A percentile compares a stretch with the other conserved stretches of the same genome.
Evolutionary conservation across 2,113 vertebrate genomes (phyloP).

Genomic region (Jaculus jaculus): DNA sequence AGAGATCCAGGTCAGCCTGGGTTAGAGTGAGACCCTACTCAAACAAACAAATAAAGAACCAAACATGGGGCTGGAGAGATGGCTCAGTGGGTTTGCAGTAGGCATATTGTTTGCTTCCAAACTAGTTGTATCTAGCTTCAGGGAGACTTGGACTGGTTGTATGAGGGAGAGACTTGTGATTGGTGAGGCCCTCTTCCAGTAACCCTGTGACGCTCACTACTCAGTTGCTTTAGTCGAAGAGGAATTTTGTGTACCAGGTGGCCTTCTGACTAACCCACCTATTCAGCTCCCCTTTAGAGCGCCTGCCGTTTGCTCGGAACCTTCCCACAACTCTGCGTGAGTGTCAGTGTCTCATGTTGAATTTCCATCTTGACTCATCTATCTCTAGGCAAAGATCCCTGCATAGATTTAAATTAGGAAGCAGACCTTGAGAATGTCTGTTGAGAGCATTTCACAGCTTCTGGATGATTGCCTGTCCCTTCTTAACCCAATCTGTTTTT

Average conservation of each 20-base stretch:
- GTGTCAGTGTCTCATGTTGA: conserved; percentile 71
- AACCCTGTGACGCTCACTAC: neutral
- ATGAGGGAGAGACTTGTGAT: neutral
- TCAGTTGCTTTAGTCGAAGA: conserved; percentile 41
- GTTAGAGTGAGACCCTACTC: no score
- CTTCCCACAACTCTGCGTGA: conserved; percentile 72
- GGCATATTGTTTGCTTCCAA: conserved; percentile 35
- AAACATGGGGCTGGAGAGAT: no score
- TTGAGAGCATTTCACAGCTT: conserved; percentile 73
- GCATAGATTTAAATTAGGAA: conserved; percentile 78
- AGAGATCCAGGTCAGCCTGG: no score
- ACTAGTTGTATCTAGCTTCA: neutral
- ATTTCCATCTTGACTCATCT: conserved; percentile 80
- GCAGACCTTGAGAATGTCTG: conserved; percentile 77
- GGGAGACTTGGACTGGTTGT: conserved; percentile 16
- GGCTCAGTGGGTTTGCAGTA: neutral
- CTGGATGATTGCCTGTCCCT: conserved; percentile 73
- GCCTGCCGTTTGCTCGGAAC: conserved; percentile 60
- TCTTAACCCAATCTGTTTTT: conserved; percentile 76
- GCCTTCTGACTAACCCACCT: conserved; percentile 72
- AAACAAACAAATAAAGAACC: no score
- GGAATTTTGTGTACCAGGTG: conserved; percentile 58
- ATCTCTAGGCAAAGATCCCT: conserved; percentile 77
- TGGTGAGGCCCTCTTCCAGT: conserved; percentile 5
- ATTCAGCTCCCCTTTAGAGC: conserved; percentile 56